Conservation (phyloP, 2,797 vertebrate genomes). For the Halcyon smyrnensis region DNA sequence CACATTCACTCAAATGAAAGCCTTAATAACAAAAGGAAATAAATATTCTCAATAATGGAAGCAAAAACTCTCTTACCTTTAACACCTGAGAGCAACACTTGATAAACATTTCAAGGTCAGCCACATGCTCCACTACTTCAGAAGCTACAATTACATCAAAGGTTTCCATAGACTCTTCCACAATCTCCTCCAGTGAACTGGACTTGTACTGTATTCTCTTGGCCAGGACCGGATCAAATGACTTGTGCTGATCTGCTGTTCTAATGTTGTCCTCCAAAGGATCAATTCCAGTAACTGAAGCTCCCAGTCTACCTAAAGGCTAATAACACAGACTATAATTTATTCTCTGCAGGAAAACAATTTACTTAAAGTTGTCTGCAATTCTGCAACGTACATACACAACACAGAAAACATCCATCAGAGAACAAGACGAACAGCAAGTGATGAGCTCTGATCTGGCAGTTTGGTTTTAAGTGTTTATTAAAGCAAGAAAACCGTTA, state of each 20-base stretch:
- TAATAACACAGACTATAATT: constrained; percentile 68
- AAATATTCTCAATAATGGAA: constrained; percentile 25
- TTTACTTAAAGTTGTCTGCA: not conserved
- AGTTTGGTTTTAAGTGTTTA: not conserved
- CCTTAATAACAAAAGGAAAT: not conserved
- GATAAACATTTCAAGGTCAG: constrained; percentile 89
- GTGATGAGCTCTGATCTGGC: not conserved
- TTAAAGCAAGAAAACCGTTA: not conserved
- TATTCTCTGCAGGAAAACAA: constrained; percentile 55
- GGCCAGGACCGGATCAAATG: constrained; percentile 86
- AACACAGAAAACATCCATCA: not conserved
- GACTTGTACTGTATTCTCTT: constrained; percentile 84
- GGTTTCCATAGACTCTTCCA: constrained; percentile 72
- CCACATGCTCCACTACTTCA: constrained; percentile 96
- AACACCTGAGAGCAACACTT: constrained; percentile 87
- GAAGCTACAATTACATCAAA: constrained; percentile 94
- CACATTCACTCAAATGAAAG: not conserved
- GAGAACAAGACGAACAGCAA: not conserved
- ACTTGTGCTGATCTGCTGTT: constrained; percentile 88
- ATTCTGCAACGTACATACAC: not conserved
- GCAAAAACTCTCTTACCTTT: constrained; percentile 85
- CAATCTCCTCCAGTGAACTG: constrained; percentile 90
- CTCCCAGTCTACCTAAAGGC: constrained; percentile 96
- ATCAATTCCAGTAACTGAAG: constrained; percentile 90
- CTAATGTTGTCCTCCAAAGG: constrained; percentile 91